Percentiles rank a stretch among this genome's conserved stretches.
Conservation (phyloP, 2,797 vertebrate species). For the Tenualosa ilisha region DNA sequence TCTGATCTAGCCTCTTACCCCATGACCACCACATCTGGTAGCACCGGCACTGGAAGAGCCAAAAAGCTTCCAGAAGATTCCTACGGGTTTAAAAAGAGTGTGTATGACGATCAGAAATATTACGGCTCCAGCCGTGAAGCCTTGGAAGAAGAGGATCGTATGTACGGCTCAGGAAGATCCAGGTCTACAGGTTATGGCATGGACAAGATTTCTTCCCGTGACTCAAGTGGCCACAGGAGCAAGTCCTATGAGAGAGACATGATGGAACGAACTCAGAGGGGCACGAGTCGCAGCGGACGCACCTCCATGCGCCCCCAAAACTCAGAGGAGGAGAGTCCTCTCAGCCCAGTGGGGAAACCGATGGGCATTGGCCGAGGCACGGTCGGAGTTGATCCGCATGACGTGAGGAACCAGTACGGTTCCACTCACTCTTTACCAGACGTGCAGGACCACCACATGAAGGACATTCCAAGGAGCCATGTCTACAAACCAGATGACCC, state of each 20-base stretch:
- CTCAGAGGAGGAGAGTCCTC: constrained; percentile 95
- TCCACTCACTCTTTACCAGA: constrained; percentile 99
- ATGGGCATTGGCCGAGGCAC: constrained; percentile 81
- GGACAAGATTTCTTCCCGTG: constrained; percentile 89
- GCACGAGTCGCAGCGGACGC: constrained; percentile 77
- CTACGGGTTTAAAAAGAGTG: constrained; percentile 90
- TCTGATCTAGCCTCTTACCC: constrained; percentile 93
- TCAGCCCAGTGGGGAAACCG: constrained; percentile 91
- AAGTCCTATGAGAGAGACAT: constrained; percentile 92
- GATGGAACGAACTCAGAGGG: constrained; percentile 87
- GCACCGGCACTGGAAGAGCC: constrained; percentile 86
- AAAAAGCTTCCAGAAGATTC: constrained; percentile 90
- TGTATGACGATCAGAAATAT: constrained; percentile 95
- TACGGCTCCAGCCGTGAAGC: constrained; percentile 85
- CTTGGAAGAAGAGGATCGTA: constrained; percentile 88
- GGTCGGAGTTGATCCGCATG: constrained; percentile 80
- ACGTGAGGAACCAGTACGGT: constrained; percentile 92
- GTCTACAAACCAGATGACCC: constrained; percentile 95
- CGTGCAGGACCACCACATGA: constrained; percentile 96
- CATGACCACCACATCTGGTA: constrained; percentile 79
- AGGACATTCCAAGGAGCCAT: constrained; percentile 93
- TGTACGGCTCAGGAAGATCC: constrained; percentile 84
- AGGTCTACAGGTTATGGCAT: constrained; percentile 88
- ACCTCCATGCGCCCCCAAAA: constrained; percentile 89
- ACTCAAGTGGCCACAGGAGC: constrained; percentile 82